phyloP scores from a whole-genome alignment of 2,888 invertebrate species.

The Eulithis prunata region DNA sequence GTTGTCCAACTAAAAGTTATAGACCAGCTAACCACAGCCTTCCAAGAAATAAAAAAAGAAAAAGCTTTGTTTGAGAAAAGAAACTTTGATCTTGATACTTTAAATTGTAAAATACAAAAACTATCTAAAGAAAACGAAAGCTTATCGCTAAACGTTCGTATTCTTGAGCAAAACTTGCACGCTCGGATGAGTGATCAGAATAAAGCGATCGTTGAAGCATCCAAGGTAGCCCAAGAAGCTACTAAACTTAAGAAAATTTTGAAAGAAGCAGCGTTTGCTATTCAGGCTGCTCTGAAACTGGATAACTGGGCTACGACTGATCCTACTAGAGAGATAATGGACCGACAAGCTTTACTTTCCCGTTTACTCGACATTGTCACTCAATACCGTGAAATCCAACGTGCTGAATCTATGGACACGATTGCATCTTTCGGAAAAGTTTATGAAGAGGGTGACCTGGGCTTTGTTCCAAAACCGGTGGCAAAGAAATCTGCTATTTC shows the following conservation, averaged over 20 bases:
- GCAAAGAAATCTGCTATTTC: conserved; percentile 54
- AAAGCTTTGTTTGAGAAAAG: conserved; percentile 72
- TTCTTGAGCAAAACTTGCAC: conserved; percentile 84
- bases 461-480: conserved; percentile 84
- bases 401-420: conserved; percentile 70
- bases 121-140: conserved; percentile 75
- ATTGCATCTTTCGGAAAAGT: conserved; percentile 79
- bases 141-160: conserved; percentile 72
- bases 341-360: conserved; percentile 79
- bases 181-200: conserved; percentile 77
- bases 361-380: conserved; percentile 82
- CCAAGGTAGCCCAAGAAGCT: conserved; percentile 80
- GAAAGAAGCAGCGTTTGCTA: conserved; percentile 85
- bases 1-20: conserved; percentile 87
- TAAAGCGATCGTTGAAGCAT: conserved; percentile 70
- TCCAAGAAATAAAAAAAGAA: conserved; percentile 79
- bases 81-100: conserved; percentile 66
- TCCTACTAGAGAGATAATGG: conserved; percentile 69
- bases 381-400: conserved; percentile 70
- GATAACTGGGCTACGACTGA: conserved; percentile 69
- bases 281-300: conserved; percentile 84
- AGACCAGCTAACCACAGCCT: conserved; percentile 84
- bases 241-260: conserved; percentile 84
- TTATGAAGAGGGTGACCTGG: conserved; percentile 87
- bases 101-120: conserved; percentile 70